Evolutionary conservation across 2,113 vertebrate genomes (phyloP).

Genomic region (Arothron firmamentum): DNA sequence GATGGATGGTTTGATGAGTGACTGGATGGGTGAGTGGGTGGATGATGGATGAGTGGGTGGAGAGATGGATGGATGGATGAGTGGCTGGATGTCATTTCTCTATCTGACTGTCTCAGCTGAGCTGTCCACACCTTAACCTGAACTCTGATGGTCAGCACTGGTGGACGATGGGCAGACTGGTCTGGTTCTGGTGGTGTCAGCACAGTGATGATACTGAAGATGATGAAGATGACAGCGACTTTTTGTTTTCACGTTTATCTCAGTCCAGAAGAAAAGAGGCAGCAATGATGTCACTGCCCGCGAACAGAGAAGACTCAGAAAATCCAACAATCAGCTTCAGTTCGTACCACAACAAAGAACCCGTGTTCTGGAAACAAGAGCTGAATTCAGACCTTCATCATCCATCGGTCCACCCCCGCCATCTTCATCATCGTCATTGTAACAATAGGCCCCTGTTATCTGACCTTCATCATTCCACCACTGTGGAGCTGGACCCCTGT

Average conservation of each 20-base stretch:
- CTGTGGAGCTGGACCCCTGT: no score
- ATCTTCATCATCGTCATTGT: no score
- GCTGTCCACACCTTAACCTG: no score
- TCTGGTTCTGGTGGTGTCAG: neutral
- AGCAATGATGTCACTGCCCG: slow-evolving; percentile 13
- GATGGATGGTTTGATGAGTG: no score
- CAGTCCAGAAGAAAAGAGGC: slow-evolving; percentile 35
- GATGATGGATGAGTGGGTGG: no score
- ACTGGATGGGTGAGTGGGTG: no score
- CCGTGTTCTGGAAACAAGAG: neutral
- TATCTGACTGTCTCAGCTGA: no score
- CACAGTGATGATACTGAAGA: neutral
- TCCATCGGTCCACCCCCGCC: neutral
- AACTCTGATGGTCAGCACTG: neutral
- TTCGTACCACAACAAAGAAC: slow-evolving; percentile 17
- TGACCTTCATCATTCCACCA: no score
- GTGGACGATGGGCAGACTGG: neutral
- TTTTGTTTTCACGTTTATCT: slow-evolving; percentile 23
- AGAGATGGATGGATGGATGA: no score
- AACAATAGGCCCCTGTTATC: no score
- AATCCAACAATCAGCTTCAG: slow-evolving; percentile 31
- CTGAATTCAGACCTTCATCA: neutral
- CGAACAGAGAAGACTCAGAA: slow-evolving; percentile 11
- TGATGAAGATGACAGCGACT: slow-evolving; percentile 4
- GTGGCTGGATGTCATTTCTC: no score